Evolutionary conservation across 2,888 invertebrate species (phyloP).

Genomic region (Himalopsyche tibetana): DNA sequence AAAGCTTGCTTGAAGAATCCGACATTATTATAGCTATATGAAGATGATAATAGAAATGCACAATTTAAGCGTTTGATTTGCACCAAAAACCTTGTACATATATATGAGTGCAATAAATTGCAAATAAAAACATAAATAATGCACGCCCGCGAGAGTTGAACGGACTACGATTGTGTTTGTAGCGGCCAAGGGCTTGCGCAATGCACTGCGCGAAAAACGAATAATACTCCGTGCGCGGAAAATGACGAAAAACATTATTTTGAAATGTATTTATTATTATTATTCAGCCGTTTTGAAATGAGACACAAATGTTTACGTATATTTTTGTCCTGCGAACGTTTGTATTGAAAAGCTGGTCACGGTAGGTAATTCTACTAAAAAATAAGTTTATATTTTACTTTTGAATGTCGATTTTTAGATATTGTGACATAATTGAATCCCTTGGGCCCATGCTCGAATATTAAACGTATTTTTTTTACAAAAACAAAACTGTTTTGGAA

Average conservation of each 20-base stretch:
- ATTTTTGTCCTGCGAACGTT: constrained; percentile 38
- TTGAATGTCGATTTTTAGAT: background rate
- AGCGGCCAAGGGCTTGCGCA: constrained; percentile 41
- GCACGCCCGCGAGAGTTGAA: background rate
- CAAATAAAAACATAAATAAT: constrained; percentile 7
- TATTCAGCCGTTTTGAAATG: background rate
- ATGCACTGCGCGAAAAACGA: constrained; percentile 24
- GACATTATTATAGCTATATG: too few relatives aligned
- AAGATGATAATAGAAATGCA: too few relatives aligned
- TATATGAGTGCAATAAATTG: background rate
- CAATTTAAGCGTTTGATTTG: background rate
- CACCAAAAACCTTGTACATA: background rate
- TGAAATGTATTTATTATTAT: constrained; percentile 44
- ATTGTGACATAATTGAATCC: background rate
- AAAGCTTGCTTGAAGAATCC: too few relatives aligned
- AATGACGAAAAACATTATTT: constrained; percentile 57
- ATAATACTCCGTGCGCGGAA: constrained; percentile 57
- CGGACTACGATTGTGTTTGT: background rate
- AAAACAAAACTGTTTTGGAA: too few relatives aligned
- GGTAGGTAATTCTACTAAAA: background rate
- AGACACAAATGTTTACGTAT: constrained; percentile 36
- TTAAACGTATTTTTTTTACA: too few relatives aligned
- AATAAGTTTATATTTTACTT: background rate
- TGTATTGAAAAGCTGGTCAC: constrained; percentile 26
- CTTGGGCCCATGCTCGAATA: background rate